Percentiles rank a stretch among this genome's conserved stretches.
Evolutionary conservation across 2,888 invertebrate species (phyloP).

Genomic region (Elmis aenea): DNA sequence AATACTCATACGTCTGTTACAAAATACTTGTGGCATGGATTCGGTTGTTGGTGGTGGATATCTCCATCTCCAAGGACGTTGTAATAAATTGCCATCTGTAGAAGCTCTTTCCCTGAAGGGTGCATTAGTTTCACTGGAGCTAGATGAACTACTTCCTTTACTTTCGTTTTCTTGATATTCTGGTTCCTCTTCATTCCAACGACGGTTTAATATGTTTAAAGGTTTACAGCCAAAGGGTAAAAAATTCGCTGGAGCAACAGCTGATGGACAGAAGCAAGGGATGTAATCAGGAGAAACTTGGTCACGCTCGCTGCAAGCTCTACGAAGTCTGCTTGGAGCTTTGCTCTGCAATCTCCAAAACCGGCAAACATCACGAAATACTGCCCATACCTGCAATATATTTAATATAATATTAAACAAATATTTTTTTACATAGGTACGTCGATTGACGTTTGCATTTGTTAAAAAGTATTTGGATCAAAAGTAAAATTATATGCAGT

Average conservation of each 20-base stretch:
- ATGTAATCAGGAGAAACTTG: slow-evolving; percentile 51
- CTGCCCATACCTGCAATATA: slow-evolving; percentile 60
- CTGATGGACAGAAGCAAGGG: slow-evolving; percentile 46
- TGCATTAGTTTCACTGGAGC: slow-evolving; percentile 37
- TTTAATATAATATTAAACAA: too few species aligned
- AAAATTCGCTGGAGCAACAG: slow-evolving; percentile 37
- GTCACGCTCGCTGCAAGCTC: slow-evolving; percentile 55
- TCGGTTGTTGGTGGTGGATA: slow-evolving; percentile 49
- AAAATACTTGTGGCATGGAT: slow-evolving; percentile 41
- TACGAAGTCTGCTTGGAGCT: slow-evolving; percentile 56
- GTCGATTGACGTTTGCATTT: too few species aligned
- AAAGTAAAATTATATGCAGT: too few species aligned
- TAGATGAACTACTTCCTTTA: slow-evolving; percentile 33
- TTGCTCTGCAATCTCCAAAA: slow-evolving; percentile 71
- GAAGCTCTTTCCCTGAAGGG: slow-evolving; percentile 72
- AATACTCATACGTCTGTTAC: slow-evolving; percentile 71
- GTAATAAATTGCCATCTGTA: slow-evolving; percentile 62
- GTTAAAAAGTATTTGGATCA: too few species aligned
- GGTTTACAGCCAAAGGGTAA: slow-evolving; percentile 33
- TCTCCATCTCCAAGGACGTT: slow-evolving; percentile 57
- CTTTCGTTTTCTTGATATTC: slow-evolving; percentile 58
- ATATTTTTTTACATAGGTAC: too few species aligned
- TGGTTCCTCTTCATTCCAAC: slow-evolving; percentile 60
- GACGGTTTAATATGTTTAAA: slow-evolving; percentile 46
- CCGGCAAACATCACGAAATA: slow-evolving; percentile 70